These are phyloP conservation scores for Drosophila bocki DNA, from an alignment of 1,140 invertebrate genomes.

Conservation along the genomic window DNA sequence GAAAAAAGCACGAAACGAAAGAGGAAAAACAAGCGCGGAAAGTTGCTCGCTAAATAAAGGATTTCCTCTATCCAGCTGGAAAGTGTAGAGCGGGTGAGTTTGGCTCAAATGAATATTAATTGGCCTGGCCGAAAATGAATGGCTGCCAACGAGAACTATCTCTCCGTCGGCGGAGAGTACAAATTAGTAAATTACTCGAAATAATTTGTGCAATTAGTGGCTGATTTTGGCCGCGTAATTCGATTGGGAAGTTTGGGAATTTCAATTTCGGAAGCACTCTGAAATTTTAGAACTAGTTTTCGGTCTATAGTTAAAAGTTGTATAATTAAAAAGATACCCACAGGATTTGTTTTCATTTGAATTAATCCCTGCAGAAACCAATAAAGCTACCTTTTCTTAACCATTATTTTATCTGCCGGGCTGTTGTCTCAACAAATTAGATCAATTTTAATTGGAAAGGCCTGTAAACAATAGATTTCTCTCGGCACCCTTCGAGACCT, in stretches of 20 bases:
- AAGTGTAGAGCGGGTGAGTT: conserved; percentile 34
- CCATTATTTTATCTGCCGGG: background rate
- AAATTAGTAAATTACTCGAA: conserved; percentile 42
- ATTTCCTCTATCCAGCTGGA: conserved; percentile 34
- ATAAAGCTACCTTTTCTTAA: background rate
- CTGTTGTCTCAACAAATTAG: conserved; percentile 32
- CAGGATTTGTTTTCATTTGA: background rate
- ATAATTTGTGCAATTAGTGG: conserved; percentile 41
- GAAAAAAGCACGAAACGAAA: conserved; percentile 32
- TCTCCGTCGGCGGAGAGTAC: conserved; percentile 29
- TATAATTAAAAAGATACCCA: background rate
- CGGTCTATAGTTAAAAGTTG: background rate
- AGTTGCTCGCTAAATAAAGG: conserved; percentile 48
- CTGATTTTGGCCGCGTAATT: conserved; percentile 22
- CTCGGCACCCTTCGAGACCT: background rate
- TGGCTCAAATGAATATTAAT: conserved; percentile 54
- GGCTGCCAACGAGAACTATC: conserved; percentile 25
- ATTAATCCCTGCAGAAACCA: background rate
- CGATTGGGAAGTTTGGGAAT: conserved; percentile 4
- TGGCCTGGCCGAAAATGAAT: conserved; percentile 26
- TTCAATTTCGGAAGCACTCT: conserved; percentile 10
- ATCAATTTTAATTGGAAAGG: conserved; percentile 29
- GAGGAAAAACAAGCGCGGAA: conserved; percentile 44
- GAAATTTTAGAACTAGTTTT: background rate
- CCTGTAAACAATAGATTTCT: conserved; percentile 18